Evolutionary conservation across 2,113 vertebrate species (phyloP).

Genomic region (Edolisoma coerulescens): DNA sequence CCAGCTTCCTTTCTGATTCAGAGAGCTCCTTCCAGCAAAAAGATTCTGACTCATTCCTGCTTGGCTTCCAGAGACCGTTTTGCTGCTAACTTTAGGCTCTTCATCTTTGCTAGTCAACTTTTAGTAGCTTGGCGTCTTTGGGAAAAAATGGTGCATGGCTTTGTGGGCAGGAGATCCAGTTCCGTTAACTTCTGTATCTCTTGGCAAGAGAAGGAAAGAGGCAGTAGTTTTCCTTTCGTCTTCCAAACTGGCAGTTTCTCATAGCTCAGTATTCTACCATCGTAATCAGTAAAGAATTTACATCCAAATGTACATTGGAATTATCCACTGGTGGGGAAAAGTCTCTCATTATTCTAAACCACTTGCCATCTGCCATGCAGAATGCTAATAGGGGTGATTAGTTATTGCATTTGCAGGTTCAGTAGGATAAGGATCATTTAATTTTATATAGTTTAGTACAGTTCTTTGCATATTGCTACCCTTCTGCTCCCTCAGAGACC

Average conservation of each 20-base stretch:
- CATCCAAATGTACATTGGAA: constrained; percentile 29
- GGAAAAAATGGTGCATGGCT: constrained; percentile 23
- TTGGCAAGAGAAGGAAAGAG: constrained; percentile 25
- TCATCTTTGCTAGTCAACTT: constrained; percentile 60
- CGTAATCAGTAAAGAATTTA: constrained; percentile 21
- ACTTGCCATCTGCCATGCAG: constrained; percentile 28
- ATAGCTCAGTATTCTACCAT: constrained; percentile 2
- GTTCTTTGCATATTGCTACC: background rate
- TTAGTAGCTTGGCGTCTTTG: constrained; percentile 42
- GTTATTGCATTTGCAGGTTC: background rate
- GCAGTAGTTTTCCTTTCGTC: constrained; percentile 39
- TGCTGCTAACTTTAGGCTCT: constrained; percentile 62
- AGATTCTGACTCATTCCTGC: constrained; percentile 58
- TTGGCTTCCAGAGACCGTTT: constrained; percentile 51
- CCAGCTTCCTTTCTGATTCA: constrained; percentile 64
- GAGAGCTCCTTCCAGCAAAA: constrained; percentile 58
- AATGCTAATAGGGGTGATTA: constrained; percentile 9
- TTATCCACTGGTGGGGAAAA: constrained; percentile 29
- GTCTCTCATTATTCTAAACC: constrained; percentile 19
- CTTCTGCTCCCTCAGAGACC: background rate
- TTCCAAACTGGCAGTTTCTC: constrained; percentile 37
- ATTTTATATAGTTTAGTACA: background rate
- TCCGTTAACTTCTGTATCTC: constrained; percentile 38
- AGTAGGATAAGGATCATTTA: background rate
- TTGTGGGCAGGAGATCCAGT: constrained; percentile 36